Evolutionary conservation across 2,113 vertebrate genomes (phyloP).

Genomic region (Alexandromys fortis): DNA sequence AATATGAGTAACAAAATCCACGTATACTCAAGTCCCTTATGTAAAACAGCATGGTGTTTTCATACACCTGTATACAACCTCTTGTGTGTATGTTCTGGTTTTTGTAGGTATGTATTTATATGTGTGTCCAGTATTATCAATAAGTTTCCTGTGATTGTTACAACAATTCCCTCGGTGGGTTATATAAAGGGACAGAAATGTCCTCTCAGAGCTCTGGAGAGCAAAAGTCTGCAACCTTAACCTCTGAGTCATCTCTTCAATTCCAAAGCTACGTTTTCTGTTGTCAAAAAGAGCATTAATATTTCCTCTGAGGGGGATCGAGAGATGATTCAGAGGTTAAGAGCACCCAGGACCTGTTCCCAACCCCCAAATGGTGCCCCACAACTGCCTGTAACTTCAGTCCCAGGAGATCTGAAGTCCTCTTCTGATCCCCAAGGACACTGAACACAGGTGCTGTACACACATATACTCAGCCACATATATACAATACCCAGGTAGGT

Average conservation of each 20-base stretch:
- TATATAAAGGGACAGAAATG: not conserved
- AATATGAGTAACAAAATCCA: not conserved
- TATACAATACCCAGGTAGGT: not conserved
- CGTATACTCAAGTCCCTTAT: not conserved
- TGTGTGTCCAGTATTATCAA: not conserved
- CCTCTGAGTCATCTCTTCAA: not conserved
- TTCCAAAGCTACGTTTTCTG: not conserved
- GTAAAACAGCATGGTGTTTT: not conserved
- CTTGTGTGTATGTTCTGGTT: not conserved
- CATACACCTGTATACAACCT: not conserved
- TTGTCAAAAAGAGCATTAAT: not conserved
- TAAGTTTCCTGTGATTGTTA: not conserved
- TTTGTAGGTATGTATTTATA: not conserved
- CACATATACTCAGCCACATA: not conserved
- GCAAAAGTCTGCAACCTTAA: not conserved
- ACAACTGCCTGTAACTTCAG: not conserved
- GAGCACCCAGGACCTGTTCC: not conserved
- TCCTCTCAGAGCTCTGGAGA: not conserved
- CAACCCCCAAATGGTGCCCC: not conserved
- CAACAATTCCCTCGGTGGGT: not conserved
- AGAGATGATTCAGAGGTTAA: not conserved
- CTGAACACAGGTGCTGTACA: not conserved
- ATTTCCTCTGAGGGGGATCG: not conserved
- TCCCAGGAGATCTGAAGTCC: not conserved
- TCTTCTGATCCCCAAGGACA: not conserved